These are phyloP conservation scores for Cliona cf. orientalis DNA, from an alignment of 37 sponge, comb jelly and placozoan genomes.

Conservation along the genomic window DNA sequence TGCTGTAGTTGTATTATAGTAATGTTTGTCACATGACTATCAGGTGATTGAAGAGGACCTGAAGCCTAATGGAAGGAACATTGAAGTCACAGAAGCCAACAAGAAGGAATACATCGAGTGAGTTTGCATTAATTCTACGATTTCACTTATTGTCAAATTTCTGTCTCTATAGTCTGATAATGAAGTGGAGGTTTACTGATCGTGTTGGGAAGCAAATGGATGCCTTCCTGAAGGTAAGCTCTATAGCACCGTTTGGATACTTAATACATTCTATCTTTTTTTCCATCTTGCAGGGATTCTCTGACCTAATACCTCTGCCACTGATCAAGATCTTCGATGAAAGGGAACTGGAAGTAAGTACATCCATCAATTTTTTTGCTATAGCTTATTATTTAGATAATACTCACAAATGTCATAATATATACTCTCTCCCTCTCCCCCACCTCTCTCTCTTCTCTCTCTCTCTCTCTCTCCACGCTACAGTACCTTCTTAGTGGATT, in stretches of 20 bases:
- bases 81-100: constrained; percentile 91
- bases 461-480: background rate
- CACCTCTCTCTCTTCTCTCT: background rate
- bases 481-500: constrained; percentile 96
- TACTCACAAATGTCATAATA: background rate
- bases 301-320: constrained; percentile 83
- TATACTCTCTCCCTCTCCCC: background rate
- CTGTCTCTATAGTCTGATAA: constrained; percentile 75
- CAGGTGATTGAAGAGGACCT: constrained; percentile 81
- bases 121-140: too few relatives aligned
- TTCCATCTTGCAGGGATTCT: constrained; percentile 74
- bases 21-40: too few relatives aligned
- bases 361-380: background rate
- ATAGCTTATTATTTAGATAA: background rate
- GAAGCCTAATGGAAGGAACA: constrained; percentile 84
- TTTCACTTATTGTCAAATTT: too few relatives aligned
- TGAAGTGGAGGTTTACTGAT: constrained; percentile 93
- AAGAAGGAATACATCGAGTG: constrained; percentile 88
- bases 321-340: constrained; percentile 91
- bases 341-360: constrained; percentile 87
- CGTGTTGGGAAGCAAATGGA: constrained; percentile 89
- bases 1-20: background rate
- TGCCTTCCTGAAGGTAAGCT: constrained; percentile 78
- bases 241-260: background rate
- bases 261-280: background rate